These are phyloP conservation scores for Pristionchus pacificus DNA, from an alignment of 1,140 invertebrate genomes.

Conservation along the genomic window DNA sequence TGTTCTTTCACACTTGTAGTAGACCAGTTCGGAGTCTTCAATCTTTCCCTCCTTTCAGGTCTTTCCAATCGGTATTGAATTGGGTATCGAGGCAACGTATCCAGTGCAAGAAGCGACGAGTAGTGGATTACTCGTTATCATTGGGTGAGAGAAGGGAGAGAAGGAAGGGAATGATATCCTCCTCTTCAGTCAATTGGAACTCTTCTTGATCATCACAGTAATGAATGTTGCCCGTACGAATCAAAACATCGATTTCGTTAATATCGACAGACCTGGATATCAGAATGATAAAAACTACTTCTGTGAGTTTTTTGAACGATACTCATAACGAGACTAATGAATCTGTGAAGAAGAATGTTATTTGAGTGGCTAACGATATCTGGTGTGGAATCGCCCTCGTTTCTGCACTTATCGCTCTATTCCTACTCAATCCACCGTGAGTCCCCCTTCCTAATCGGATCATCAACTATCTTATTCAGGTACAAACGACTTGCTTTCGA, in stretches of 20 bases:
- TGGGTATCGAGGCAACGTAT: constrained; percentile 48
- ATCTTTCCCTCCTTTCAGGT: constrained; percentile 39
- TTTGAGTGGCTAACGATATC: not conserved
- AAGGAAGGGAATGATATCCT: not conserved
- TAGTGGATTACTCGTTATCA: constrained; percentile 31
- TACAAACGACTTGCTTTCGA: not conserved
- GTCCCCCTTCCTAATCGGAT: not conserved
- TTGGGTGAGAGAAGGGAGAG: not conserved
- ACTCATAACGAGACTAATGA: too few relatives aligned
- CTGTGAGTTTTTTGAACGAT: too few relatives aligned
- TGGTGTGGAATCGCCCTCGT: not conserved
- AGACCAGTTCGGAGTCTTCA: too few relatives aligned
- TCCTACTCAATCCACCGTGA: not conserved
- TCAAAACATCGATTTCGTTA: too few relatives aligned
- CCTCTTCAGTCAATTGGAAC: not conserved
- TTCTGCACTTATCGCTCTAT: not conserved
- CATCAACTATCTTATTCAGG: not conserved
- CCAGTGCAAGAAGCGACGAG: constrained; percentile 53
- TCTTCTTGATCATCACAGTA: not conserved
- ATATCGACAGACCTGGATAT: too few relatives aligned
- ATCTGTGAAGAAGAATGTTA: too few relatives aligned
- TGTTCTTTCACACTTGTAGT: constrained; percentile 7
- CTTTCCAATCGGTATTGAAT: constrained; percentile 49
- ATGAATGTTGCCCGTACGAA: too few relatives aligned
- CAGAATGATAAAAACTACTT: too few relatives aligned